Evolutionary conservation across 1,140 invertebrate genomes (phyloP).

Genomic region (Geopemphigus sp.): DNA sequence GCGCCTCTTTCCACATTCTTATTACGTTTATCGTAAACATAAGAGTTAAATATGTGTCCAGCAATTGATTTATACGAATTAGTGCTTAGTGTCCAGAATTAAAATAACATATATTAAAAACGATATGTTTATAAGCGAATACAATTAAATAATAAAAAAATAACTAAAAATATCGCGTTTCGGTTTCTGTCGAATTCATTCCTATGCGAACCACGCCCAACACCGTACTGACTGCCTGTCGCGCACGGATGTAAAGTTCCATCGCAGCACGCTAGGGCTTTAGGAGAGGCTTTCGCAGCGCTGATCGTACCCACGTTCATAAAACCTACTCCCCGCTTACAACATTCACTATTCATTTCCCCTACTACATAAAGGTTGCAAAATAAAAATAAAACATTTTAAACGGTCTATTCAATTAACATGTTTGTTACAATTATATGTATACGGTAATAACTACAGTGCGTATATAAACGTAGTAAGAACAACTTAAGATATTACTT

Average conservation of each 20-base stretch:
- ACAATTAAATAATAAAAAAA: conserved; percentile 17
- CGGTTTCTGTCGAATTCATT: conserved; percentile 30
- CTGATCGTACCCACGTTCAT: conserved; percentile 19
- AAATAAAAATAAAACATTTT: not conserved
- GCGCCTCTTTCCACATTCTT: conserved; percentile 9
- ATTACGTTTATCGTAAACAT: not conserved
- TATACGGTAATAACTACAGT: not conserved
- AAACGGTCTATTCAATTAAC: not conserved
- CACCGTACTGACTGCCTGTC: conserved; percentile 41
- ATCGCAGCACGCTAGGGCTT: conserved; percentile 42
- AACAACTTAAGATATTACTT: not conserved
- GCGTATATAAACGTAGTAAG: not conserved
- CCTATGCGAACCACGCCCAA: conserved; percentile 47
- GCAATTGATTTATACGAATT: not conserved
- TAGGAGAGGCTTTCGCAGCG: conserved; percentile 25
- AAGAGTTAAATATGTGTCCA: not conserved
- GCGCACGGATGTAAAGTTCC: conserved; percentile 43
- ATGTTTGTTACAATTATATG: not conserved
- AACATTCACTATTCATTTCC: not conserved
- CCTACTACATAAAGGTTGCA: not conserved
- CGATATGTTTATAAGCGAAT: not conserved
- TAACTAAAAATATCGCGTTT: conserved; percentile 27
- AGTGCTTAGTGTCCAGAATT: too few species aligned
- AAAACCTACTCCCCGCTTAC: conserved; percentile 1
- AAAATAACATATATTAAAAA: not conserved